phyloP scores from a whole-genome alignment of 2,113 vertebrate genomes.

The Phylloscopus trochiloides region DNA sequence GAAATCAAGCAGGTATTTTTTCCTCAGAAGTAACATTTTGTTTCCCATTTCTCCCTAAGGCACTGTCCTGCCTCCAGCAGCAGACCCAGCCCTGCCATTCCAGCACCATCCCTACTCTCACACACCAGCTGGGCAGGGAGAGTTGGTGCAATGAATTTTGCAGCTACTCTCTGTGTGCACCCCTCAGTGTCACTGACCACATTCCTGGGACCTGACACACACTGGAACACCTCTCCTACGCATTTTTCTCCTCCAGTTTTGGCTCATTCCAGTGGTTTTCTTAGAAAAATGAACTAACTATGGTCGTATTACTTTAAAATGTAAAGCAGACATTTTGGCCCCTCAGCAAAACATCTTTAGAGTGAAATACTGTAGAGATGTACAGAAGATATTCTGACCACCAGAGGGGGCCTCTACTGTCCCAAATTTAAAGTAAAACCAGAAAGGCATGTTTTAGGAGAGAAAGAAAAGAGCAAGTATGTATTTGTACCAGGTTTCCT shows the following conservation, averaged over 20 bases:
- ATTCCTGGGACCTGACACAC: constrained; percentile 25
- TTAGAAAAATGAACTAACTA: constrained; percentile 1
- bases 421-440: not conserved
- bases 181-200: not conserved
- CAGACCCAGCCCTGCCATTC: not conserved
- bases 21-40: not conserved
- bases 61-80: not conserved
- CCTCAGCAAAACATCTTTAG: not conserved
- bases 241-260: constrained; percentile 1
- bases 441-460: not conserved
- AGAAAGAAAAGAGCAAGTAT: not conserved
- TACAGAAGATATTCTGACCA: not conserved
- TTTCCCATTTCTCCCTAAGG: not conserved
- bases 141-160: not conserved
- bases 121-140: rapidly evolving
- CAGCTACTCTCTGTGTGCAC: not conserved
- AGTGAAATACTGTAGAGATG: not conserved
- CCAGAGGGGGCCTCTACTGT: constrained; percentile 42
- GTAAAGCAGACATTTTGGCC: not conserved
- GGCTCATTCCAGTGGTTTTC: not conserved
- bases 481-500: not conserved
- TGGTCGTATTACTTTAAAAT: not conserved
- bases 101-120: rapidly evolving
- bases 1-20: not conserved
- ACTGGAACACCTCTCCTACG: not conserved